Evolutionary conservation across 2,888 invertebrate genomes (phyloP).

Genomic region (Parnassius orleans): DNA sequence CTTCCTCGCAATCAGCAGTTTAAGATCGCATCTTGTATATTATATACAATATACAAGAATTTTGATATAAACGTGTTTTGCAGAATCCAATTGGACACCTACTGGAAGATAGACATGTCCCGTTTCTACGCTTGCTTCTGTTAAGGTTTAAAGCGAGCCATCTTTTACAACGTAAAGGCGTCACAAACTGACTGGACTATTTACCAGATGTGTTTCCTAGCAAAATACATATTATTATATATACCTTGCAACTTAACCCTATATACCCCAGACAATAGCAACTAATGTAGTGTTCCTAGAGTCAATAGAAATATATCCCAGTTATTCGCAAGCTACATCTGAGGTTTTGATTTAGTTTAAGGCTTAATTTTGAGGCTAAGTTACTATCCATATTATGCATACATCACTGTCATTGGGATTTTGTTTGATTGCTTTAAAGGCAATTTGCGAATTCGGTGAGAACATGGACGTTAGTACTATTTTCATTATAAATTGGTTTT

Average conservation of each 20-base stretch:
- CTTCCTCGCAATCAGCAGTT: no score
- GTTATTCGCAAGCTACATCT: background rate
- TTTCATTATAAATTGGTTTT: background rate
- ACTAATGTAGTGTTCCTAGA: background rate
- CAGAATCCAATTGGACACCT: slow-evolving; percentile 58
- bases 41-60: no score
- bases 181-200: slow-evolving; percentile 4
- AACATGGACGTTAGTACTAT: background rate
- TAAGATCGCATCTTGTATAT: no score
- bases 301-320: background rate
- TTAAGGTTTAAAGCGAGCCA: slow-evolving; percentile 34
- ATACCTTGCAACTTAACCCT: background rate
- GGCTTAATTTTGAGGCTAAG: slow-evolving; percentile 13
- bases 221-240: background rate
- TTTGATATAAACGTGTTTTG: background rate
- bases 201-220: background rate
- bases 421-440: slow-evolving; percentile 1
- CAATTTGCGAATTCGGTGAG: slow-evolving; percentile 1
- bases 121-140: slow-evolving; percentile 73
- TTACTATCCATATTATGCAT: background rate
- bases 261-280: slow-evolving; percentile 1
- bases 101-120: slow-evolving; percentile 66
- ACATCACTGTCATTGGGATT: background rate
- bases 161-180: background rate
- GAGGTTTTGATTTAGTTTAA: slow-evolving; percentile 2